Evolutionary conservation across 2,888 invertebrate species (phyloP).

Genomic region (Drosophila pullipes): DNA sequence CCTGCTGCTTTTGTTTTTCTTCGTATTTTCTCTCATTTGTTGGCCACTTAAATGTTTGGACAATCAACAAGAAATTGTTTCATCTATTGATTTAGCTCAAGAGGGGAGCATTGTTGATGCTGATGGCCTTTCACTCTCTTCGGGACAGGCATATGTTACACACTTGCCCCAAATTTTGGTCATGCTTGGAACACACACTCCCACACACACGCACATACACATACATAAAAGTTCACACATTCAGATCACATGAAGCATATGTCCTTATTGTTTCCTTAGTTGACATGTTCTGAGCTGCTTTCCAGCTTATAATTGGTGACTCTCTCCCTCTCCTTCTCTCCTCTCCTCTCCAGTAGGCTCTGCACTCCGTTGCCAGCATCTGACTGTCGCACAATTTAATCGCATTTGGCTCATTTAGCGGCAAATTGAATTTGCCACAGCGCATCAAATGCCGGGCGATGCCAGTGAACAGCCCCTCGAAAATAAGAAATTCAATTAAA

Average conservation of each 20-base stretch:
- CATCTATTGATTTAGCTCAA: slow-evolving; percentile 62
- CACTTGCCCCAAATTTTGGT: slow-evolving; percentile 41
- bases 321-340: slow-evolving; percentile 13
- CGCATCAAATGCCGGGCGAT: slow-evolving; percentile 21
- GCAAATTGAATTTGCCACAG: slow-evolving; percentile 74
- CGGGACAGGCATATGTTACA: slow-evolving; percentile 56
- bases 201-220: not conserved
- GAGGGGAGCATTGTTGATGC: not conserved
- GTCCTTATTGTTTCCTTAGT: slow-evolving; percentile 37
- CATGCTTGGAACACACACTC: not conserved
- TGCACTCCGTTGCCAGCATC: not conserved
- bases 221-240: slow-evolving; percentile 2
- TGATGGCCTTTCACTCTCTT: not conserved
- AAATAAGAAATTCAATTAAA: slow-evolving; percentile 78
- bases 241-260: slow-evolving; percentile 11
- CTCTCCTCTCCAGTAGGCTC: slow-evolving; percentile 37
- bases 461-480: slow-evolving; percentile 28
- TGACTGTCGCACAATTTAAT: slow-evolving; percentile 62
- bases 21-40: slow-evolving; percentile 54
- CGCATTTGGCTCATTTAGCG: slow-evolving; percentile 77
- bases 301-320: slow-evolving; percentile 20
- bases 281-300: slow-evolving; percentile 36
- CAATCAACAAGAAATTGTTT: slow-evolving; percentile 58
- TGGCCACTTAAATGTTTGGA: slow-evolving; percentile 39
- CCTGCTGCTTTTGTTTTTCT: slow-evolving; percentile 16